Evolutionary conservation across 2,888 invertebrate species (phyloP).

Genomic region (Ophonus ardosiacus): DNA sequence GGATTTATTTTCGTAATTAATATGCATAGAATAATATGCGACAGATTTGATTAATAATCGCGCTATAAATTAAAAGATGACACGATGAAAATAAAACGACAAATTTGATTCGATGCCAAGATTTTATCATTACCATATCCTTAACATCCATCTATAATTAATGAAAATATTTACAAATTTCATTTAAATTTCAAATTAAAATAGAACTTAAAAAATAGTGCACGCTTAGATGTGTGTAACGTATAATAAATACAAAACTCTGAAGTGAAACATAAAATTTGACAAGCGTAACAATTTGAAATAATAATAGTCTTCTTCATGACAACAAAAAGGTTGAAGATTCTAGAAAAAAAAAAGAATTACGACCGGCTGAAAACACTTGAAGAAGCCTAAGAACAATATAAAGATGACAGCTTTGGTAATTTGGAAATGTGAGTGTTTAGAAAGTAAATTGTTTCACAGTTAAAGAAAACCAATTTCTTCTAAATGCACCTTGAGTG

Average conservation of each 20-base stretch:
- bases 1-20: background rate
- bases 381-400: background rate
- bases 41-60: background rate
- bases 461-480: constrained; percentile 56
- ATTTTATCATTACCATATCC: background rate
- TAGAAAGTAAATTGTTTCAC: constrained; percentile 53
- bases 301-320: background rate
- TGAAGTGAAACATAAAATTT: background rate
- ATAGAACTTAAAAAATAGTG: too few relatives aligned
- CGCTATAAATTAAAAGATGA: background rate
- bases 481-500: constrained; percentile 33
- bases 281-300: background rate
- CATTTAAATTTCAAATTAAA: too few relatives aligned
- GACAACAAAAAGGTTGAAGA: background rate
- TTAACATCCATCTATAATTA: background rate
- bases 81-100: background rate
- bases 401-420: constrained; percentile 7
- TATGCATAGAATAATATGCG: background rate
- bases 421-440: constrained; percentile 51
- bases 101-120: background rate
- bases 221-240: too few relatives aligned
- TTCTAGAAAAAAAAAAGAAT: background rate
- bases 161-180: background rate
- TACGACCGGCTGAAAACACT: background rate
- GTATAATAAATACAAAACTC: too few relatives aligned